These are phyloP conservation scores for Pantherophis guttatus DNA, from an alignment of 2,113 vertebrate species.

Conservation along the genomic window DNA sequence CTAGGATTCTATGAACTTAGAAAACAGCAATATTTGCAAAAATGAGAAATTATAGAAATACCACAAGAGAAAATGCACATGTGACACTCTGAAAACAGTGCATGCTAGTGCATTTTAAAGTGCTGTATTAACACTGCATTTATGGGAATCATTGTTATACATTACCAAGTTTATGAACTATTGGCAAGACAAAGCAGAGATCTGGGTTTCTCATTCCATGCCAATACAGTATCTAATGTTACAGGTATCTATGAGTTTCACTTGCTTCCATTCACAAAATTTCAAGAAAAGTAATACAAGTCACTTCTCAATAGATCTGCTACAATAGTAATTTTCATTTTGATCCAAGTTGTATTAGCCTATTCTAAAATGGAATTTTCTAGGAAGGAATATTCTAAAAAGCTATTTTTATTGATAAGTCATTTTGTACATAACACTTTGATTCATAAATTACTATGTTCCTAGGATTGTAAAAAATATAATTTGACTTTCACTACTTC, in stretches of 20 bases:
- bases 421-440: neutral
- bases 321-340: neutral
- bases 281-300: neutral
- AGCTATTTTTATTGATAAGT: neutral
- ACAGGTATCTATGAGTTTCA: neutral
- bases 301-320: neutral
- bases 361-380: neutral
- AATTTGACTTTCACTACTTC: neutral
- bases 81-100: neutral
- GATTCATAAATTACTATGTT: neutral
- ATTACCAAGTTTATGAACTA: neutral
- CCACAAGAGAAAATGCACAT: neutral
- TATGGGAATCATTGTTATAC: neutral
- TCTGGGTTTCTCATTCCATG: neutral
- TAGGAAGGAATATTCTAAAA: too few relatives aligned
- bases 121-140: neutral
- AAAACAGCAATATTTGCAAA: neutral
- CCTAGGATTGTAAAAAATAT: neutral
- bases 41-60: neutral
- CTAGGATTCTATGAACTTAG: neutral
- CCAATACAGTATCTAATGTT: neutral
- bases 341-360: neutral
- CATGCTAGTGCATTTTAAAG: neutral
- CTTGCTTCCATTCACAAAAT: neutral
- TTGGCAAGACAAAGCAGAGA: neutral